A percentile compares a stretch with the other conserved stretches of the same genome.
These are phyloP conservation scores for Bucco capensis DNA, from an alignment of 2,113 vertebrate genomes.

Conservation along the genomic window DNA sequence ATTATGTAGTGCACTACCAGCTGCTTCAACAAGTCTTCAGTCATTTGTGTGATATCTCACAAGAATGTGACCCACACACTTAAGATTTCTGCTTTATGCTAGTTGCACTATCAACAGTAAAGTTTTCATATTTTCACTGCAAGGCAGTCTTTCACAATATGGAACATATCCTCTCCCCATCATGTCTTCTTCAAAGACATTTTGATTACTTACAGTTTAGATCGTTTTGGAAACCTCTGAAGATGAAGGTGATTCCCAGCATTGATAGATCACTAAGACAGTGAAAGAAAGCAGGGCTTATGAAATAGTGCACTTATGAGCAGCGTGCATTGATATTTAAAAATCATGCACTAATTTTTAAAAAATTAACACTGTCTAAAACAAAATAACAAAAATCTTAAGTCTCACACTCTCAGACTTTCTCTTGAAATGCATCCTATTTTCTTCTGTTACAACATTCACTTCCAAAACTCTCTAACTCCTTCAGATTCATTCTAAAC, in stretches of 20 bases:
- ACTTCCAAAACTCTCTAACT: neutral
- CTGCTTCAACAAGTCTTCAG: neutral
- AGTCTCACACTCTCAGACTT: neutral
- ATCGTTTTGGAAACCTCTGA: neutral
- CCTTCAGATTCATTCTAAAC: neutral
- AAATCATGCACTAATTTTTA: neutral
- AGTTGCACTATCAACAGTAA: neutral
- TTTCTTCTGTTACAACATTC: neutral
- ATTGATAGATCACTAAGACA: neutral
- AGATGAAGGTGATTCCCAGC: neutral
- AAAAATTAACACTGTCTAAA: neutral
- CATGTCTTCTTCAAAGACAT: neutral
- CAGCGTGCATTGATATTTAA: constrained; percentile 20
- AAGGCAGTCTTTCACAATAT: neutral
- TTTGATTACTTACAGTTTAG: neutral
- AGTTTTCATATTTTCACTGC: neutral
- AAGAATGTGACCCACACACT: neutral
- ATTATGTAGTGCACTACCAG: neutral
- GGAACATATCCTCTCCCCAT: neutral
- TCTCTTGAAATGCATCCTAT: neutral
- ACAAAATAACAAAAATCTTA: neutral
- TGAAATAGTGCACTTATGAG: neutral
- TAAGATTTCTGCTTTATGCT: neutral
- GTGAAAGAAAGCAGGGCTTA: neutral
- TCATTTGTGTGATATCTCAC: neutral